Percentiles rank a stretch among this genome's conserved stretches.
Evolutionary conservation across 2,113 vertebrate species (phyloP).

Genomic region (Crotalus tigris): DNA sequence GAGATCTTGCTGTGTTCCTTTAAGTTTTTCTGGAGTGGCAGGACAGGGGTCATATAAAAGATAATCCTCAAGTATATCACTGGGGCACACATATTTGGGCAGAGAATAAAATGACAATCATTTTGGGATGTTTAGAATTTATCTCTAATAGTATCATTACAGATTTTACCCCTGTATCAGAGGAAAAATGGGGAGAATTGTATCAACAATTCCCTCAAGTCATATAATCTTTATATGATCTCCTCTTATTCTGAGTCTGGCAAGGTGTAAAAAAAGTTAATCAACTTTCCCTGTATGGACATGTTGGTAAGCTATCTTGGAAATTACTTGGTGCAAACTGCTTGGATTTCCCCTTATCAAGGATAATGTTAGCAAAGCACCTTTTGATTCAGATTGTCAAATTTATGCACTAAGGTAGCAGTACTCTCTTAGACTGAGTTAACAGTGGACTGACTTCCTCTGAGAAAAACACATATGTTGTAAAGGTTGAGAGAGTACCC

Average conservation of each 20-base stretch:
- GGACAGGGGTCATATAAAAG: neutral
- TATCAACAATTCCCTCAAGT: neutral
- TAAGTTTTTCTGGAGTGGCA: neutral
- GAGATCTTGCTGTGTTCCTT: neutral
- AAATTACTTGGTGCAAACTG: neutral
- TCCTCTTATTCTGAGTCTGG: neutral
- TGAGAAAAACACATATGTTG: neutral
- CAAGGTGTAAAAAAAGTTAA: neutral
- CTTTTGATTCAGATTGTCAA: neutral
- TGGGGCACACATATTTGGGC: neutral
- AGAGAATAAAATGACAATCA: neutral
- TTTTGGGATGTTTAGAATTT: neutral
- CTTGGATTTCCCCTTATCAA: neutral
- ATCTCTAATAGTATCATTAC: neutral
- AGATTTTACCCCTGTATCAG: neutral
- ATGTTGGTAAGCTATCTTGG: neutral
- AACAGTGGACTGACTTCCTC: neutral
- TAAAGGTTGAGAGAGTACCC: neutral
- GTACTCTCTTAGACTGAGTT: neutral
- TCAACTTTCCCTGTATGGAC: neutral
- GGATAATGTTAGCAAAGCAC: neutral
- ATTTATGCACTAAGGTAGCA: neutral
- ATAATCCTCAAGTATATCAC: neutral
- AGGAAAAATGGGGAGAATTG: neutral
- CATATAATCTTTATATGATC: neutral